Conservation (phyloP, 1,140 invertebrate genomes). For the Macrosteles quadrilineatus region DNA sequence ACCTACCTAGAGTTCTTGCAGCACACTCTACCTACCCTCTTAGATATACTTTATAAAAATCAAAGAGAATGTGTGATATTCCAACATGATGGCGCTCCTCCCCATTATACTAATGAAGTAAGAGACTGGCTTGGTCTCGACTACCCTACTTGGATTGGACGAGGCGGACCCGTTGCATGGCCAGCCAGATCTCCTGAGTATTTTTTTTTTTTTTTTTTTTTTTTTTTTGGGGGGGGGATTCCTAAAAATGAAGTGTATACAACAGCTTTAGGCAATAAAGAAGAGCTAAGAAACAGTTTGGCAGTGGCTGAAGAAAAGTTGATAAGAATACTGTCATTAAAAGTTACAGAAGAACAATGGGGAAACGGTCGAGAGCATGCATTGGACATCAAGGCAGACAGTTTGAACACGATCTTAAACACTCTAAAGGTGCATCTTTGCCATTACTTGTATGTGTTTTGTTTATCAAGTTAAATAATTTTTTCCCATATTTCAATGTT, state of each 20-base stretch:
- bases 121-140: neutral
- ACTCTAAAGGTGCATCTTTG: no score
- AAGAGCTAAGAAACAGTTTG: neutral
- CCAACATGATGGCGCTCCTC: neutral
- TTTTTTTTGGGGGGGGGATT: neutral
- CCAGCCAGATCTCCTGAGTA: slow-evolving; percentile 44
- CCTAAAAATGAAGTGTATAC: neutral
- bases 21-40: neutral
- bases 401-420: no score
- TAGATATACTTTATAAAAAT: neutral
- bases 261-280: neutral
- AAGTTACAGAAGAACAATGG: no score
- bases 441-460: no score
- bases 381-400: neutral
- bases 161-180: slow-evolving; percentile 42
- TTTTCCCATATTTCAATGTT: no score
- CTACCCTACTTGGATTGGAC: slow-evolving; percentile 41
- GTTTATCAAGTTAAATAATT: no score
- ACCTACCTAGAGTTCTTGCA: neutral
- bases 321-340: no score
- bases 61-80: neutral
- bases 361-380: neutral
- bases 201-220: slow-evolving; percentile 36
- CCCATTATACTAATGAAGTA: neutral
- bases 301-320: neutral